phyloP scores from a whole-genome alignment of 2,113 vertebrate genomes.

The Vulpes ferrilata region DNA sequence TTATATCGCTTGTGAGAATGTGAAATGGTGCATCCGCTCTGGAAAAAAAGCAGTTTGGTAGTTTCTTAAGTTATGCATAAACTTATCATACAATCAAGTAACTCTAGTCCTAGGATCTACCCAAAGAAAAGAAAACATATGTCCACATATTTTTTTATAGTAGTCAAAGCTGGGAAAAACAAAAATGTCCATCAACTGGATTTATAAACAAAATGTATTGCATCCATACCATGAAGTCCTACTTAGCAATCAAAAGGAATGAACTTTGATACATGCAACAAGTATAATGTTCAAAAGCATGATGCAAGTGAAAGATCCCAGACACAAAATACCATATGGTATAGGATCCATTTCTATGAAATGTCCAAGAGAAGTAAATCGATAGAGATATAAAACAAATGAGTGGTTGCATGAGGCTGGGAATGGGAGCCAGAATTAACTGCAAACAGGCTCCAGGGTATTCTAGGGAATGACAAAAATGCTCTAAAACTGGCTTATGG shows the following conservation, averaged over 20 bases:
- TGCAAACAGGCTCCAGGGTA: not conserved
- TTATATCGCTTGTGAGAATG: not conserved
- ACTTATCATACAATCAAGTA: not conserved
- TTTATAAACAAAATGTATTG: not conserved
- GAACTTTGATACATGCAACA: not conserved
- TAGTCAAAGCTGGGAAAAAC: not conserved
- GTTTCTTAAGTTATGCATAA: constrained; percentile 27
- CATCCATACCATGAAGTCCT: not conserved
- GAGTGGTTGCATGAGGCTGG: not conserved
- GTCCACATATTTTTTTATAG: not conserved
- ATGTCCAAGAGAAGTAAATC: not conserved
- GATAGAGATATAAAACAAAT: not conserved
- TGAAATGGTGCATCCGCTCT: not conserved
- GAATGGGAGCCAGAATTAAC: not conserved
- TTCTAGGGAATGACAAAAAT: not conserved
- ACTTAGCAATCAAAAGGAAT: not conserved
- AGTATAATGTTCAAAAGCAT: not conserved
- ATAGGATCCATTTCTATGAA: not conserved
- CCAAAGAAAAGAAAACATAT: constrained; percentile 6
- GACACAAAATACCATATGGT: not conserved
- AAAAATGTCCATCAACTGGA: not conserved
- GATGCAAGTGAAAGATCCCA: not conserved
- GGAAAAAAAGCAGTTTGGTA: not conserved
- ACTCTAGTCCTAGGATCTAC: constrained; percentile 1
- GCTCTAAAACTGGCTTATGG: not conserved